Evolutionary conservation across 2,797 vertebrate species (phyloP).

Genomic region (Orientallactaga sibirica): DNA sequence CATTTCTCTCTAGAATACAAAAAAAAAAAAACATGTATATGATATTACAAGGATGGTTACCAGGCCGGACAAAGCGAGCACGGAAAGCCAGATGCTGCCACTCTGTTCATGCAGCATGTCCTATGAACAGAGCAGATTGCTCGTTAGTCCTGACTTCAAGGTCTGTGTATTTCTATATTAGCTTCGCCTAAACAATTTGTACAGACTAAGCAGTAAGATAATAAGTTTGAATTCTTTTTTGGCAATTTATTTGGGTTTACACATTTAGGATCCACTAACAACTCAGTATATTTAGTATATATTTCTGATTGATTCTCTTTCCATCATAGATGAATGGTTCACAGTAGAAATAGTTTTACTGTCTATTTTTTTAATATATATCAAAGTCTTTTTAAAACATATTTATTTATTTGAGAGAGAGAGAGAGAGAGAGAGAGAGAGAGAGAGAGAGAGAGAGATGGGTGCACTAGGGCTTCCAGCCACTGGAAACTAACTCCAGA

Average conservation of each 20-base stretch:
- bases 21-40: background rate
- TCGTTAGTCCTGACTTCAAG: slow-evolving; percentile 30
- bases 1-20: slow-evolving; percentile 56
- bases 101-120: background rate
- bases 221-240: background rate
- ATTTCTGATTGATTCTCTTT: background rate
- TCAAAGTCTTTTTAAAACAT: too few species aligned
- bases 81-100: background rate
- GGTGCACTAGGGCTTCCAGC: too few species aligned
- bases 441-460: too few species aligned
- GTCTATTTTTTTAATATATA: background rate
- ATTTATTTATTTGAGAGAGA: too few species aligned
- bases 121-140: background rate
- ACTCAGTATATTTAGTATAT: background rate
- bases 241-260: background rate
- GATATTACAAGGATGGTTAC: slow-evolving; percentile 36
- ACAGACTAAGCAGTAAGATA: background rate
- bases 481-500: too few species aligned
- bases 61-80: background rate
- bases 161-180: slow-evolving; percentile 32
- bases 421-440: too few species aligned
- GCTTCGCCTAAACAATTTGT: slow-evolving; percentile 41
- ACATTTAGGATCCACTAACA: background rate
- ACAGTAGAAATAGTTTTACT: background rate
- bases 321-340: background rate